Evolutionary conservation across 2,113 vertebrate species (phyloP).

Genomic region (Colistium nudipinnis): DNA sequence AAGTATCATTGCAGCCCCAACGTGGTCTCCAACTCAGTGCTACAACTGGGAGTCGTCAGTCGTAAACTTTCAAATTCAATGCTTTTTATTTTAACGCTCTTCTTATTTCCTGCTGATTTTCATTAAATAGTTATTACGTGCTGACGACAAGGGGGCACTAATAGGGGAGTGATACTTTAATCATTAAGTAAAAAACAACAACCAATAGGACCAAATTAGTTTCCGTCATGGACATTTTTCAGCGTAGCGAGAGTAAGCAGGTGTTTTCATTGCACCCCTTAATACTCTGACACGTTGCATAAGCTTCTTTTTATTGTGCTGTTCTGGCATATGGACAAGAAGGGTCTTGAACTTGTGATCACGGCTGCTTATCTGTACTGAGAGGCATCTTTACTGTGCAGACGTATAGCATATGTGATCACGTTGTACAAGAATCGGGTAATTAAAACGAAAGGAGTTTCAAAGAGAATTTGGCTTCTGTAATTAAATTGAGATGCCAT

Average conservation of each 20-base stretch:
- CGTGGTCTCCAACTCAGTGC: too few relatives aligned
- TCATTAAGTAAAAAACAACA: background rate
- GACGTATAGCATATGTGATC: background rate
- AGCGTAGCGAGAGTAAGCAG: background rate
- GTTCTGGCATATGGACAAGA: slow-evolving; percentile 8
- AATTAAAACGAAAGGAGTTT: slow-evolving; percentile 26
- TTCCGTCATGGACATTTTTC: background rate
- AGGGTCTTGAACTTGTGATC: slow-evolving; percentile 5
- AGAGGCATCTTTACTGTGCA: slow-evolving; percentile 1
- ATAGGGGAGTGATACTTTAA: background rate
- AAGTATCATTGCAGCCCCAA: too few relatives aligned
- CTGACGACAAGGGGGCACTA: background rate
- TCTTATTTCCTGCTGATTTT: slow-evolving; percentile 6
- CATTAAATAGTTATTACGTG: slow-evolving; percentile 12
- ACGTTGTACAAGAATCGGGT: slow-evolving; percentile 6
- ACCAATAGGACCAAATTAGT: background rate
- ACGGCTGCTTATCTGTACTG: background rate
- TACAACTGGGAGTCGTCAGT: too few relatives aligned
- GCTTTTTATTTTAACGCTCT: slow-evolving; percentile 9
- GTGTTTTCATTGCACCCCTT: background rate
- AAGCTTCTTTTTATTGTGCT: slow-evolving; percentile 21
- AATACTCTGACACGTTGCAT: slow-evolving; percentile 3
- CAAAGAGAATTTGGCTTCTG: background rate
- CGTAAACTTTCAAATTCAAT: background rate
- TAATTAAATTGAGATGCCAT: background rate